These are phyloP conservation scores for Cryptotis parvus DNA, from an alignment of 2,113 vertebrate genomes.

Conservation along the genomic window DNA sequence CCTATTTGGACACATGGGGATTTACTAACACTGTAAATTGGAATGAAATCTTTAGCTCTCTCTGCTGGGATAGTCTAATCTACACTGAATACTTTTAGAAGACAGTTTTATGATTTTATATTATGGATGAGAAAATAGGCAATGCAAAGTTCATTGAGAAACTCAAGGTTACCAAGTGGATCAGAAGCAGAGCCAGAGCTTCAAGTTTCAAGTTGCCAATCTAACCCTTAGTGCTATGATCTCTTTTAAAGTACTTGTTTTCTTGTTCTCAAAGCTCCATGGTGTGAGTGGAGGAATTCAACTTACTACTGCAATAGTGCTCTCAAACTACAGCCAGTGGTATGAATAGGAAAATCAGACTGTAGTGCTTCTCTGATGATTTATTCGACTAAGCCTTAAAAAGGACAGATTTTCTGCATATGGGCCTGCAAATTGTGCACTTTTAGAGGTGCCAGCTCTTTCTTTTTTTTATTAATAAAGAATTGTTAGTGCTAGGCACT, in stretches of 20 bases:
- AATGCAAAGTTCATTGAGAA: constrained; percentile 56
- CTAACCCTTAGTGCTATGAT: neutral
- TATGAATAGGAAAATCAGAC: neutral
- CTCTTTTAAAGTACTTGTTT: neutral
- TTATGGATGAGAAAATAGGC: constrained; percentile 62
- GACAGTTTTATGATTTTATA: constrained; percentile 56
- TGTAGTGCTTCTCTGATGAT: neutral
- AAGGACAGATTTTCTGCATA: neutral
- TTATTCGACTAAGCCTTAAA: neutral
- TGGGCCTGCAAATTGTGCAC: neutral
- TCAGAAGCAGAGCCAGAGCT: neutral
- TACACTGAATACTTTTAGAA: constrained; percentile 66
- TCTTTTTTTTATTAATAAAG: neutral
- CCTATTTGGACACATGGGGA: constrained; percentile 54
- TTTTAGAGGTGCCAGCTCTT: neutral
- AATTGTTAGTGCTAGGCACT: neutral
- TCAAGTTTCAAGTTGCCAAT: constrained; percentile 37
- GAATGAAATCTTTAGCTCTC: constrained; percentile 74
- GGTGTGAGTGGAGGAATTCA: constrained; percentile 5
- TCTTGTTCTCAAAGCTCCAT: neutral
- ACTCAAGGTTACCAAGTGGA: constrained; percentile 46
- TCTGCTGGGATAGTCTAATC: constrained; percentile 63
- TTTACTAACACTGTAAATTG: constrained; percentile 62
- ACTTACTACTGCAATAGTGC: neutral
- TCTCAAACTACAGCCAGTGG: neutral